Evolutionary conservation across 2,113 vertebrate species (phyloP).

Genomic region (Chamaetylas fuelleborni): DNA sequence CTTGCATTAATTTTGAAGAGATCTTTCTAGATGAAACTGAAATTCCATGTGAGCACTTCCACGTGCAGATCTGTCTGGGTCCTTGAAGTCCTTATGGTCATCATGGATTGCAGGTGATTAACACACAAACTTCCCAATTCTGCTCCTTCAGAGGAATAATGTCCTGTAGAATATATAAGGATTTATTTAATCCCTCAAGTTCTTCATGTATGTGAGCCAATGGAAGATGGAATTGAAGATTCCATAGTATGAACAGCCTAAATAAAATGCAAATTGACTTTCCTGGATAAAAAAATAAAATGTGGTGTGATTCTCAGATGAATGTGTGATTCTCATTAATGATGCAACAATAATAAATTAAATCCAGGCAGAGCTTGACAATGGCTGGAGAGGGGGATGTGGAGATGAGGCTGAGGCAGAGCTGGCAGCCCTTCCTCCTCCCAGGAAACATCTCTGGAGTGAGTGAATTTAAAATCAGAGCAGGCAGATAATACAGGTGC

Average conservation of each 20-base stretch:
- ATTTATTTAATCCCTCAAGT: slow-evolving; percentile 23
- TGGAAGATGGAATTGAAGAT: not conserved
- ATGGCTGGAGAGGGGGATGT: not conserved
- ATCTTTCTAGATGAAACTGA: not conserved
- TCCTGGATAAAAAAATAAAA: not conserved
- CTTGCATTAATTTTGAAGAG: not conserved
- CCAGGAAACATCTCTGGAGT: not conserved
- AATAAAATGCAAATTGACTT: not conserved
- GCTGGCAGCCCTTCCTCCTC: not conserved
- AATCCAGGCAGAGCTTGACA: not conserved
- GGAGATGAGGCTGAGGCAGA: not conserved
- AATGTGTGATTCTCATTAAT: not conserved
- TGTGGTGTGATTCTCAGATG: not conserved
- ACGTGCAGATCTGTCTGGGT: slow-evolving; percentile 14
- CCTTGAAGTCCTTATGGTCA: slow-evolving; percentile 40
- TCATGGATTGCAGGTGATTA: slow-evolving; percentile 38
- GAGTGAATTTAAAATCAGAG: not conserved
- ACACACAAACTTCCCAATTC: slow-evolving; percentile 58
- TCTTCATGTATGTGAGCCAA: not conserved
- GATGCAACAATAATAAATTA: not conserved
- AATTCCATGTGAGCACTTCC: not conserved
- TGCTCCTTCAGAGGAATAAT: slow-evolving; percentile 10
- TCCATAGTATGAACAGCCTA: not conserved
- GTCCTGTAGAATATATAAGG: slow-evolving; percentile 27
- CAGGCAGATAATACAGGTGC: not conserved